A percentile compares a stretch with the other conserved stretches of the same genome.
Conservation (phyloP, 2,113 vertebrate species). For the Mustela nigripes region DNA sequence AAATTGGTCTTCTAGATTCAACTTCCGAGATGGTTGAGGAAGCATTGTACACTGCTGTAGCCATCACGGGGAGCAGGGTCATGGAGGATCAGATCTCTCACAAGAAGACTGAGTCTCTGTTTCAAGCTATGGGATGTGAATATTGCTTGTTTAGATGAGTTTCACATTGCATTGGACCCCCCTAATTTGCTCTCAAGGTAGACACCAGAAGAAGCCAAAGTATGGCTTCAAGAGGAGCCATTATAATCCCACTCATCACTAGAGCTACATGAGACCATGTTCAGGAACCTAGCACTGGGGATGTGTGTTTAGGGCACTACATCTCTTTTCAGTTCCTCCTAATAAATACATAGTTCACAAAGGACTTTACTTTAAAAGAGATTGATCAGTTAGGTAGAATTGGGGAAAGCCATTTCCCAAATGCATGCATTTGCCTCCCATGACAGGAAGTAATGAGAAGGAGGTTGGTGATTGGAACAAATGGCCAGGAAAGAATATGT, state of each 20-base stretch:
- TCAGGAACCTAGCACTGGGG: neutral
- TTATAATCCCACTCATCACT: neutral
- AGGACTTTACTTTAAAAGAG: neutral
- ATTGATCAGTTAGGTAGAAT: neutral
- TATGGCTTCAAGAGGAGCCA: neutral
- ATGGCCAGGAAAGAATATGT: neutral
- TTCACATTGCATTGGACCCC: neutral
- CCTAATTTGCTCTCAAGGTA: neutral
- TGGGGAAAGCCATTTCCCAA: neutral
- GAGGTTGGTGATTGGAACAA: neutral
- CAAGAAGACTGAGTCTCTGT: neutral
- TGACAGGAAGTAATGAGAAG: neutral
- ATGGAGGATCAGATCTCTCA: neutral
- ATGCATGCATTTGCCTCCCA: neutral
- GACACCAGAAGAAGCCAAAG: neutral
- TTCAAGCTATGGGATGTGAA: neutral
- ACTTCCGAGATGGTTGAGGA: neutral
- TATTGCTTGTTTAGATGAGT: neutral
- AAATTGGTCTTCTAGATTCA: neutral
- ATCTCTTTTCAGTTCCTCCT: neutral
- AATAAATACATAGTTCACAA: neutral
- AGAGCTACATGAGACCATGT: neutral
- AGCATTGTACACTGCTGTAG: neutral
- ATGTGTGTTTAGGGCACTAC: neutral
- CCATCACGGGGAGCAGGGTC: neutral